Conservation (phyloP, 2,888 invertebrate species). For the Euzetes globulus region DNA sequence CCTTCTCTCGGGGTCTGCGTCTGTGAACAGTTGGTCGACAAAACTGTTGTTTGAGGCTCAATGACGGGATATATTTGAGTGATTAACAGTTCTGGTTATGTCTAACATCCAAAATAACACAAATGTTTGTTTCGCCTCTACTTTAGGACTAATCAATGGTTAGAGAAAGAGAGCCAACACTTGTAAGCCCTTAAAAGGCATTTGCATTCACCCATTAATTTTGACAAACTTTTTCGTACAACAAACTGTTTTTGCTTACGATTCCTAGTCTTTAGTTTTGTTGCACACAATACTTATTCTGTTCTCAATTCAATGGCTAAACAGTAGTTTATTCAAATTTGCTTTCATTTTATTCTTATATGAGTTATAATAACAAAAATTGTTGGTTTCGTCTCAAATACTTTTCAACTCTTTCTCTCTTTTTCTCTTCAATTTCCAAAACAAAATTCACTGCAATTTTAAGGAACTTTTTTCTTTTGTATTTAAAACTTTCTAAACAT, state of each 20-base stretch:
- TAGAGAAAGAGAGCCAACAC: not conserved
- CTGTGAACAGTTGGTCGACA: not conserved
- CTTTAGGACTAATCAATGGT: not conserved
- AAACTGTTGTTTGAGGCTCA: not conserved
- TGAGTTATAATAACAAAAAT: too few relatives aligned
- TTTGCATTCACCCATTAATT: constrained; percentile 21
- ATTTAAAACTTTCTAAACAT: too few relatives aligned
- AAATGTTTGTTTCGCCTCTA: not conserved
- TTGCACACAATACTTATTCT: not conserved
- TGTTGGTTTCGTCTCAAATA: too few relatives aligned
- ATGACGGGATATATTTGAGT: constrained; percentile 8
- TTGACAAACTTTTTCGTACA: not conserved
- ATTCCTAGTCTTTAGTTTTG: not conserved
- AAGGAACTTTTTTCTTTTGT: too few relatives aligned
- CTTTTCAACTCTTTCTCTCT: too few relatives aligned
- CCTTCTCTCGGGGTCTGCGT: not conserved
- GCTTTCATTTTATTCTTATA: too few relatives aligned
- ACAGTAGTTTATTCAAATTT: too few relatives aligned
- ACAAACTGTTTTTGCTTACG: not conserved
- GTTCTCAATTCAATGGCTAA: too few relatives aligned
- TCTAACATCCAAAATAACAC: not conserved
- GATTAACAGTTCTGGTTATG: not conserved
- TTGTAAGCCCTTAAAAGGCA: not conserved
- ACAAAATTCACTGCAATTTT: too few relatives aligned
- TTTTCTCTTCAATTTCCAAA: too few relatives aligned